Conservation (phyloP, 2,797 vertebrate genomes). For the Coreius guichenoti region DNA sequence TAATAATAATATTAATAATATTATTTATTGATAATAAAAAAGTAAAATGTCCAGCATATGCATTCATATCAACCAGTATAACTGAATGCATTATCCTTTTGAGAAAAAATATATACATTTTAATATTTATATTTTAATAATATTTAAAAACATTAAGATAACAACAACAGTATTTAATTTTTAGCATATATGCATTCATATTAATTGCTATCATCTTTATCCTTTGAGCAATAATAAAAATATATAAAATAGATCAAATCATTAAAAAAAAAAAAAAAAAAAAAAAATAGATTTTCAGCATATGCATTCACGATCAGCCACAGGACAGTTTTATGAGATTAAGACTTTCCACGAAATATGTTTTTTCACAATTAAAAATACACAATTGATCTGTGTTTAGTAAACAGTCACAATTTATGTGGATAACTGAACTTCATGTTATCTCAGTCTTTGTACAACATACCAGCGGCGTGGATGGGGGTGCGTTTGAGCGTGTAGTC, state of each 20-base stretch:
- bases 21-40: not conserved
- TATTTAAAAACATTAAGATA: not conserved
- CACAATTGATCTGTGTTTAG: not conserved
- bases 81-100: not conserved
- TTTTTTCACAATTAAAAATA: not conserved
- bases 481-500: slow-evolving; percentile 94
- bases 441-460: not conserved
- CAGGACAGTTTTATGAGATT: not conserved
- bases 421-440: not conserved
- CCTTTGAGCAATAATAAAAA: too few species aligned
- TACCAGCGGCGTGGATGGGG: slow-evolving; percentile 97
- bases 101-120: not conserved
- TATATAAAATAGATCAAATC: too few species aligned
- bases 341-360: not conserved
- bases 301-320: not conserved
- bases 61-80: not conserved
- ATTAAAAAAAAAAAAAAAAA: too few species aligned
- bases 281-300: too few species aligned
- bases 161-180: not conserved
- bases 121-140: not conserved
- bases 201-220: not conserved
- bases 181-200: not conserved
- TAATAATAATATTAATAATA: too few species aligned
- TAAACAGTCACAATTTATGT: not conserved
- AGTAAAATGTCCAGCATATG: not conserved